Evolutionary conservation across 2,797 vertebrate genomes (phyloP).

Genomic region (Sebastes umbrosus): DNA sequence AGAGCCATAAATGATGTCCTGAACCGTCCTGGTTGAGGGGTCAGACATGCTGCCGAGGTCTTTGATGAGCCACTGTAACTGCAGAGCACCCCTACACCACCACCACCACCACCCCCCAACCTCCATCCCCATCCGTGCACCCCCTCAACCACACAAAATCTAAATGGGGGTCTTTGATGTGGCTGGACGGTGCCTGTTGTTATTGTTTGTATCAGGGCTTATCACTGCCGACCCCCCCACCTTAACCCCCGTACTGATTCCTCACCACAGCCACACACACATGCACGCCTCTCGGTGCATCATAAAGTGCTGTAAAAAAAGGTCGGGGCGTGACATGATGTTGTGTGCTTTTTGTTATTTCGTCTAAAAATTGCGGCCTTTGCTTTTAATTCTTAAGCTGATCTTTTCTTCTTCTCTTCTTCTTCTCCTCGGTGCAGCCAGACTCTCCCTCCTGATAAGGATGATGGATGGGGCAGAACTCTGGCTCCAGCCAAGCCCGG

Average conservation of each 20-base stretch:
- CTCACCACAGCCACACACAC: background rate
- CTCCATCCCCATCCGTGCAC: background rate
- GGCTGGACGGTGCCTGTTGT: slow-evolving; percentile 77
- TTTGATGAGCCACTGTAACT: slow-evolving; percentile 63
- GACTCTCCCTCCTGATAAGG: slow-evolving; percentile 89
- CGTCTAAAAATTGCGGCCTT: slow-evolving; percentile 1
- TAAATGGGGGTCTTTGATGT: slow-evolving; percentile 87
- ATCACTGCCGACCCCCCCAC: slow-evolving; percentile 67
- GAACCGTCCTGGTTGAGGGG: slow-evolving; percentile 31
- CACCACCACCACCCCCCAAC: too few species aligned
- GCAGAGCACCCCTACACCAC: background rate
- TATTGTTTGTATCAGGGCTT: slow-evolving; percentile 84
- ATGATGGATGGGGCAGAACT: slow-evolving; percentile 90
- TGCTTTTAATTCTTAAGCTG: background rate
- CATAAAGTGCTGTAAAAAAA: background rate
- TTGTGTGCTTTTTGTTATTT: background rate
- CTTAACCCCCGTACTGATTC: background rate
- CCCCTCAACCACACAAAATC: slow-evolving; percentile 55
- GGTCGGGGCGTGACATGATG: background rate
- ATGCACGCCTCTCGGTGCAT: background rate
- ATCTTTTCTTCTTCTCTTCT: background rate
- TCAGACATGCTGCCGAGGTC: slow-evolving; percentile 44
- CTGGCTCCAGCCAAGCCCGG: slow-evolving; percentile 90
- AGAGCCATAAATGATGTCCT: slow-evolving; percentile 59
- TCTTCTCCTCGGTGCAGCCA: slow-evolving; percentile 62